phyloP scores from a whole-genome alignment of 2,797 vertebrate genomes.

The Coilia nasus region DNA sequence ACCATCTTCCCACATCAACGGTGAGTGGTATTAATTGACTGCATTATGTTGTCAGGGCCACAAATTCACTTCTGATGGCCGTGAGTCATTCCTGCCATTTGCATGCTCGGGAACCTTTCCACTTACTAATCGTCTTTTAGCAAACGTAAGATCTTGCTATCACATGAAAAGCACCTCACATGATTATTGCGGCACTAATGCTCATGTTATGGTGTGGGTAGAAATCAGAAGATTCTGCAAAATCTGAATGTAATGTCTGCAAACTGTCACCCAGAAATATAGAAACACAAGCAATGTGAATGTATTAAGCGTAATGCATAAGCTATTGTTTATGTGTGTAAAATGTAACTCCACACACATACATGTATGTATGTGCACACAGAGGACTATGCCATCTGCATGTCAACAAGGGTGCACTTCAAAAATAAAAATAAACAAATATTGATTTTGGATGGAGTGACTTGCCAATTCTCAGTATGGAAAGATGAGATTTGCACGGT shows the following conservation, averaged over 20 bases:
- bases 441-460: not conserved
- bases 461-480: not conserved
- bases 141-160: not conserved
- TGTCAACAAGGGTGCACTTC: not conserved
- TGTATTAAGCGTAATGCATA: not conserved
- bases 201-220: conserved; percentile 1
- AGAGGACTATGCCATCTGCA: not conserved
- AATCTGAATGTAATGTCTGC: not conserved
- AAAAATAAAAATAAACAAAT: not conserved
- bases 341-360: no score
- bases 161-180: conserved; percentile 1
- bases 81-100: not conserved
- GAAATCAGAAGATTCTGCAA: not conserved
- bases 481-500: not conserved
- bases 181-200: not conserved
- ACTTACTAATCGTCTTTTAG: not conserved
- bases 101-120: not conserved
- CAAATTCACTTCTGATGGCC: not conserved
- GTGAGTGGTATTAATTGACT: not conserved
- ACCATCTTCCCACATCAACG: not conserved
- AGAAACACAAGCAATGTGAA: not conserved
- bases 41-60: not conserved
- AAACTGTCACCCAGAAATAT: not conserved
- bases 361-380: not conserved
- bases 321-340: no score